Conservation (phyloP, 2,888 invertebrate species). For the Copidosoma aretas region DNA sequence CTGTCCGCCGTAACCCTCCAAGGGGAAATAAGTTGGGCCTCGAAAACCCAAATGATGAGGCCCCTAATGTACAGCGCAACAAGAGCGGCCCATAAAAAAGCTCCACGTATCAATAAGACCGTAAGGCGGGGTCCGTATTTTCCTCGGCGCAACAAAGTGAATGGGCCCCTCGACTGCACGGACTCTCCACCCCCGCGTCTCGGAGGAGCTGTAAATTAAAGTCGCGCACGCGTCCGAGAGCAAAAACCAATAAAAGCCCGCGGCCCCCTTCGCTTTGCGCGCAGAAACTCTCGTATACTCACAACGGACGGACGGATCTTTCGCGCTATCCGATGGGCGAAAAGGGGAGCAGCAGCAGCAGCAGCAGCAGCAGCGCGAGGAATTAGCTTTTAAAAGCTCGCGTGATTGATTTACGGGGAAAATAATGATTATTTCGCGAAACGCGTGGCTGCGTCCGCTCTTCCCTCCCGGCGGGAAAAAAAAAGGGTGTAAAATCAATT, state of each 20-base stretch:
- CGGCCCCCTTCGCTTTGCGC: slow-evolving; percentile 3
- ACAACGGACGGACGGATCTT: slow-evolving; percentile 8
- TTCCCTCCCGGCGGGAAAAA: slow-evolving; percentile 20
- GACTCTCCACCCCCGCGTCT: slow-evolving; percentile 1
- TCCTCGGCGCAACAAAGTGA: slow-evolving; percentile 29
- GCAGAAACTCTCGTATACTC: background rate
- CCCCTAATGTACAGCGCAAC: too few species aligned
- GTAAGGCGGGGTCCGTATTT: slow-evolving; percentile 10
- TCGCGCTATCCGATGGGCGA: slow-evolving; percentile 29
- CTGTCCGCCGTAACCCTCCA: too few species aligned
- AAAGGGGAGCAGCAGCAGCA: too few species aligned
- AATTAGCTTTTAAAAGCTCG: slow-evolving; percentile 41
- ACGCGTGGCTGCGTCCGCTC: slow-evolving; percentile 14
- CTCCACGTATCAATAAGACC: background rate
- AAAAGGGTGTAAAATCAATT: slow-evolving; percentile 42
- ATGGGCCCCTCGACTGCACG: too few species aligned
- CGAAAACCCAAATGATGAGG: too few species aligned
- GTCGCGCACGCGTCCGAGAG: slow-evolving; percentile 5
- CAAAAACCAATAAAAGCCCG: slow-evolving; percentile 39
- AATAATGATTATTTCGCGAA: slow-evolving; percentile 44
- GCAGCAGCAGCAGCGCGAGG: too few species aligned
- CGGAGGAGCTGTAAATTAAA: slow-evolving; percentile 39
- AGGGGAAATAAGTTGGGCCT: too few species aligned
- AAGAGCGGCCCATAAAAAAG: background rate
- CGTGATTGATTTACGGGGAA: slow-evolving; percentile 42